Evolutionary conservation across 2,113 vertebrate species (phyloP), one percentile per base, ranked within the genome.

Genomic region (Oncorhynchus nerka): DNA sequence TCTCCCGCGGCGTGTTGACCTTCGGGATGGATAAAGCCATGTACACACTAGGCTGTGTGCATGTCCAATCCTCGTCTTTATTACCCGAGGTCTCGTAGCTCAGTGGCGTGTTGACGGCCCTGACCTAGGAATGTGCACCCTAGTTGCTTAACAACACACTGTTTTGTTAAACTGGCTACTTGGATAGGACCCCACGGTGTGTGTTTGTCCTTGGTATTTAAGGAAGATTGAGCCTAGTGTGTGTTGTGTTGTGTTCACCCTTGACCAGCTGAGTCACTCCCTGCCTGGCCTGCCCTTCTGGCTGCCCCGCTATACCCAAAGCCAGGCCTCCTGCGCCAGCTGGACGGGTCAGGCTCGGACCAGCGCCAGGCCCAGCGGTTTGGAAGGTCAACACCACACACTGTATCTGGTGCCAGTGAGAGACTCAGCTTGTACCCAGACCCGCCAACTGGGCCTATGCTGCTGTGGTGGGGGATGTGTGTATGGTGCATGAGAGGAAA

Each of bases 371-470:
- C 77, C 71, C 12, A 74, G 83, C 86, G 76, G 79, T 79, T 76
- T 59, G 77, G 73, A 84, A 72, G 79, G 83, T 85, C 86, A 88
- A 81, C 80, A 89, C 79, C 89, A 90, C 85, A 48, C 68, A 75
- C 45, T 85, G 57, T 34, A 79, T 84, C 90, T 90, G 90, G 90
- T 93, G 90, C 90, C 90, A 93, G 86, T 62, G 76, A 85, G 79
- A 78, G 86, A 84, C 85, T 61, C 90, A 89, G 87, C 86, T 89
- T 90, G 90, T 91, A 86, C 67, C 68, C 77, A 86, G 73, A 66
- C 78, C 67, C 70, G 24, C 70, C 75, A 19, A 19, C 16, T 51
- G 22, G 68, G 32, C 64, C 32, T 68, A n/a, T 69, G 16, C 39
- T 45, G 39, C 39, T 55, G 4, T 19, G 15, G 51, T 55, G 13